Conservation (phyloP, 2,888 invertebrate species). For the Calameuta pallipes region DNA sequence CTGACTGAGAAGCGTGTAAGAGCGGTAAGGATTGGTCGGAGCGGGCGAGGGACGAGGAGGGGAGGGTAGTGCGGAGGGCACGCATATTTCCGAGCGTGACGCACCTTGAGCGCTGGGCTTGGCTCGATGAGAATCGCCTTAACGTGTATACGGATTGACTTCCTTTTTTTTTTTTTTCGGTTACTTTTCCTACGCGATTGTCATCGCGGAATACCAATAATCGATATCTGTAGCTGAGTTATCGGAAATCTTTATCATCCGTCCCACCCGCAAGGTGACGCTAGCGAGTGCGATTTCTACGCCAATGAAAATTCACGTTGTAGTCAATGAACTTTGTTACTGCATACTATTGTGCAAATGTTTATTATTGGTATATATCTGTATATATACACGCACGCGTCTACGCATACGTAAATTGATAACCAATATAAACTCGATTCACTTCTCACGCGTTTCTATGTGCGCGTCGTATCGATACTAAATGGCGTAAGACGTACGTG, state of each 20-base stretch:
- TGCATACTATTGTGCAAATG: not conserved
- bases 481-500: too few relatives aligned
- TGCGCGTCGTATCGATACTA: too few relatives aligned
- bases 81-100: constrained; percentile 57
- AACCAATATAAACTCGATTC: not conserved
- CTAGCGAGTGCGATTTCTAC: not conserved
- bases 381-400: not conserved
- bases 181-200: not conserved
- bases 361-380: not conserved
- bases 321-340: not conserved
- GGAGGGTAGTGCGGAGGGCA: constrained; percentile 15
- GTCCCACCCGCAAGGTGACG: not conserved
- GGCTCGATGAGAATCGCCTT: constrained; percentile 31
- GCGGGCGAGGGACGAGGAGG: not conserved
- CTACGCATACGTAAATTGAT: not conserved
- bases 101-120: constrained; percentile 54
- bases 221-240: not conserved
- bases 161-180: not conserved
- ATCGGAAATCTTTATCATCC: not conserved
- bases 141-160: not conserved
- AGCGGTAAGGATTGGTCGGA: not conserved
- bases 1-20: not conserved
- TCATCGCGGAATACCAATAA: not conserved
- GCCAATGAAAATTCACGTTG: not conserved
- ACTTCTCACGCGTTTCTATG: not conserved